phyloP scores from a whole-genome alignment of 2,888 invertebrate species.

The Strigamia transsilvanica region DNA sequence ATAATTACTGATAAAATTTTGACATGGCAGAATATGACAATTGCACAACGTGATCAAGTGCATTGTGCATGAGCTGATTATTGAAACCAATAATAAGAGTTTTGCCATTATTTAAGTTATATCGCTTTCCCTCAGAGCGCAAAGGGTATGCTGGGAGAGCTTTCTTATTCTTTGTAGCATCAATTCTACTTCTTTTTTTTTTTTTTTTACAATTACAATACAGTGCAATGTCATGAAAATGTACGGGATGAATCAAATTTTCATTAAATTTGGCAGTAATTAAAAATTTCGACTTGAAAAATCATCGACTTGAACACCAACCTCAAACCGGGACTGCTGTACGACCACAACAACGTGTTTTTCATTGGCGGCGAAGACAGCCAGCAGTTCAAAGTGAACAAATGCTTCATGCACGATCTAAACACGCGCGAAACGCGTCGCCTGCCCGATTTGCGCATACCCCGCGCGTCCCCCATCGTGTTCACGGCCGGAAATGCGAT shows the following conservation, averaged over 20 bases:
- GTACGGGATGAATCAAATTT: too few relatives aligned
- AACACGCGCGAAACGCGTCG: not conserved
- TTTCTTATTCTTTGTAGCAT: too few relatives aligned
- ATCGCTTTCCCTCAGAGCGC: too few relatives aligned
- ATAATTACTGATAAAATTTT: not conserved
- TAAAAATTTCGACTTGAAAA: too few relatives aligned
- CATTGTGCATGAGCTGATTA: not conserved
- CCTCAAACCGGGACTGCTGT: not conserved
- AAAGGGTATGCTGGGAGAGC: too few relatives aligned
- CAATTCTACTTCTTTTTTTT: too few relatives aligned
- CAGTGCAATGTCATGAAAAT: too few relatives aligned
- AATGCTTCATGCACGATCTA: not conserved
- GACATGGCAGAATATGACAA: not conserved
- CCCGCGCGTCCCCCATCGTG: conserved; percentile 9
- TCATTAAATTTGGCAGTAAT: too few relatives aligned
- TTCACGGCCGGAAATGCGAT: conserved; percentile 2
- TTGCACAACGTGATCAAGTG: not conserved
- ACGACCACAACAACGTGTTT: not conserved
- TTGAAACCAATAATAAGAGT: not conserved
- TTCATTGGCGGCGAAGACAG: conserved; percentile 46
- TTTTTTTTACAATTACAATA: too few relatives aligned
- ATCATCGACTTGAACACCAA: conserved; percentile 15
- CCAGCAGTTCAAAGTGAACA: not conserved
- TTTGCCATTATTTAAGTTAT: not conserved
- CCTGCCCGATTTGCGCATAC: conserved; percentile 21